A percentile compares a stretch with the other conserved stretches of the same genome.
phyloP scores from a whole-genome alignment of 2,888 invertebrate genomes.

The Phyllotreta cruciferae region DNA sequence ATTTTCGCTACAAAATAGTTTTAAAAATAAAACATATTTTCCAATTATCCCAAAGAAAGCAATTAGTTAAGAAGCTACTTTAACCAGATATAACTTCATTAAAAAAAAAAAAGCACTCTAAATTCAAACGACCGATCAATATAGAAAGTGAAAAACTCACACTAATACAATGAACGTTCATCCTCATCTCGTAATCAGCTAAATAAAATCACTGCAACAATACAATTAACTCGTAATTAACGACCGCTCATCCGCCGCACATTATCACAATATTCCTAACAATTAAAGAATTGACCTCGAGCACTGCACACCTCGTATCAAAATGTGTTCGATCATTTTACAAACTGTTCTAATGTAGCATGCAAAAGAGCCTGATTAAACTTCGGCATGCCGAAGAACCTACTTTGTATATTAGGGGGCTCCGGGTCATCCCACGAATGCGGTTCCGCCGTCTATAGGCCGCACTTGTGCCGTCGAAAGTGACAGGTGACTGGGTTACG shows the following conservation, averaged over 20 bases:
- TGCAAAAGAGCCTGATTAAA: conserved; percentile 14
- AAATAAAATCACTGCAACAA: conserved; percentile 2
- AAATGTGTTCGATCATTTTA: conserved; percentile 13
- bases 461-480: conserved; percentile 15
- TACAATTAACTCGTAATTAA: conserved; percentile 4
- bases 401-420: conserved; percentile 18
- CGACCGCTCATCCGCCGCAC: conserved; percentile 17
- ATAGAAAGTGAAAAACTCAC: conserved; percentile 12
- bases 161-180: conserved; percentile 6
- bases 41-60: no score
- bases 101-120: no score
- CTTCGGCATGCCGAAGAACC: conserved; percentile 15
- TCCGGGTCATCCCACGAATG: conserved; percentile 22
- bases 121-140: not conserved
- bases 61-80: no score
- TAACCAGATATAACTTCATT: no score
- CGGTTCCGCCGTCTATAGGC: conserved; percentile 5
- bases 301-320: conserved; percentile 16
- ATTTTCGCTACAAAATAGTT: no score
- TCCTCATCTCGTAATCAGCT: conserved; percentile 1
- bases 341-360: conserved; percentile 16
- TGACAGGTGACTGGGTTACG: conserved; percentile 25
- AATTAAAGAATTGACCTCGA: conserved; percentile 5
- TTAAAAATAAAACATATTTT: no score
- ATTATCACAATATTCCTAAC: conserved; percentile 15